Conservation (phyloP, 1,140 invertebrate genomes). For the Aphelinus certus region DNA sequence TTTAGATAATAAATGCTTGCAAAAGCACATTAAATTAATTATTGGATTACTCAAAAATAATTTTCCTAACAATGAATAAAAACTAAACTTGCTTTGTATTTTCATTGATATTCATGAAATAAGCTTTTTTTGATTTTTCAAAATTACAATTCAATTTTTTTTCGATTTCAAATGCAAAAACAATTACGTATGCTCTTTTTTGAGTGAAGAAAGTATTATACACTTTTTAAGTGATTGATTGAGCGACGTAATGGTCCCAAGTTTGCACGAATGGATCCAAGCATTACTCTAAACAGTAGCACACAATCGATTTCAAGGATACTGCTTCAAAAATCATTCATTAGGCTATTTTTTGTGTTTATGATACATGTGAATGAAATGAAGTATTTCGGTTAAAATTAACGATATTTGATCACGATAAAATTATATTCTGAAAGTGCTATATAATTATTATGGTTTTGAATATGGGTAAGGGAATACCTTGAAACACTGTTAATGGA, state of each 20-base stretch:
- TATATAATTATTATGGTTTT: conserved; percentile 18
- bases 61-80: too few species aligned
- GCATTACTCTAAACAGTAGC: conserved; percentile 9
- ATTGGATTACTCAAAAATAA: conserved; percentile 17
- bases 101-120: neutral
- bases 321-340: conserved; percentile 14
- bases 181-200: conserved; percentile 40
- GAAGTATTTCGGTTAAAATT: conserved; percentile 24
- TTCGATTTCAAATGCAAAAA: conserved; percentile 39
- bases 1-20: too few species aligned
- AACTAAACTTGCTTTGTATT: neutral
- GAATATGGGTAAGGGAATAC: conserved; percentile 12
- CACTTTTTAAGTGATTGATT: conserved; percentile 28
- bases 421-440: conserved; percentile 22
- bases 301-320: conserved; percentile 12
- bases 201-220: conserved; percentile 41
- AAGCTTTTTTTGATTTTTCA: conserved; percentile 38
- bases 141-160: conserved; percentile 35
- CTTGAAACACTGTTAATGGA: conserved; percentile 28
- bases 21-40: neutral
- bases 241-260: conserved; percentile 36
- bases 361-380: conserved; percentile 20
- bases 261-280: conserved; percentile 22
- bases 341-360: conserved; percentile 16
- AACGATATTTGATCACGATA: neutral